phyloP scores from a whole-genome alignment of 2,797 vertebrate genomes.

The Hemibagrus guttatus region DNA sequence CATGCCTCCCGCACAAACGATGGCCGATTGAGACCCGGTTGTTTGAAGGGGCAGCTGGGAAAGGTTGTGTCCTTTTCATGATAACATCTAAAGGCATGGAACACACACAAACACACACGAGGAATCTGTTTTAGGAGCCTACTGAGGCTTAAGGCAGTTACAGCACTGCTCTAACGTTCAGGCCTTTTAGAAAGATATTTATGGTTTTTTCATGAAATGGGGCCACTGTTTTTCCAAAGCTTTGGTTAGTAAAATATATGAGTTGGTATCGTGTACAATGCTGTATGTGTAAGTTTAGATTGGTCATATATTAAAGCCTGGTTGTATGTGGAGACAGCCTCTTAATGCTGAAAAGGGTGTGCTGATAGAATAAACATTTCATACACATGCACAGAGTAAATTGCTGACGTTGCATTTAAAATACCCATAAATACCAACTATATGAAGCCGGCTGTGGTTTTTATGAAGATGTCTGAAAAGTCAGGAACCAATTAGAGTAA shows the following conservation, averaged over 20 bases:
- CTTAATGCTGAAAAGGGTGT: background rate
- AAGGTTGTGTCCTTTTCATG: slow-evolving; percentile 49
- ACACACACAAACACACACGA: slow-evolving; percentile 37
- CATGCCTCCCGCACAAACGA: slow-evolving; percentile 44
- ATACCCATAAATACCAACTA: background rate
- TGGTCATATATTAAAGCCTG: background rate
- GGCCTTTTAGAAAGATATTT: slow-evolving; percentile 10
- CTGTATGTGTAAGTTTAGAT: background rate
- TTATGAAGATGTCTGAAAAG: background rate
- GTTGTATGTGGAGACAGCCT: background rate
- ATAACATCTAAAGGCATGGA: slow-evolving; percentile 44
- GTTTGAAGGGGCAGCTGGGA: slow-evolving; percentile 42
- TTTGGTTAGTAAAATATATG: background rate
- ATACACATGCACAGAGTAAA: background rate
- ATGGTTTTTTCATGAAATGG: slow-evolving; percentile 32
- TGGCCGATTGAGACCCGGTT: slow-evolving; percentile 35
- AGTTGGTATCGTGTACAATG: background rate
- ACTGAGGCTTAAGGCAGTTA: slow-evolving; percentile 17
- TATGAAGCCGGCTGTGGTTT: background rate
- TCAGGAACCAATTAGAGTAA: background rate
- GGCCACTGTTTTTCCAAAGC: slow-evolving; percentile 12
- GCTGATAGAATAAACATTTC: background rate
- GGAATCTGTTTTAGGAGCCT: slow-evolving; percentile 15
- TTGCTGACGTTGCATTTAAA: background rate
- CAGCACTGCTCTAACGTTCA: background rate